Conservation (phyloP, 2,888 invertebrate species). For the Lepidochrysops patricia region DNA sequence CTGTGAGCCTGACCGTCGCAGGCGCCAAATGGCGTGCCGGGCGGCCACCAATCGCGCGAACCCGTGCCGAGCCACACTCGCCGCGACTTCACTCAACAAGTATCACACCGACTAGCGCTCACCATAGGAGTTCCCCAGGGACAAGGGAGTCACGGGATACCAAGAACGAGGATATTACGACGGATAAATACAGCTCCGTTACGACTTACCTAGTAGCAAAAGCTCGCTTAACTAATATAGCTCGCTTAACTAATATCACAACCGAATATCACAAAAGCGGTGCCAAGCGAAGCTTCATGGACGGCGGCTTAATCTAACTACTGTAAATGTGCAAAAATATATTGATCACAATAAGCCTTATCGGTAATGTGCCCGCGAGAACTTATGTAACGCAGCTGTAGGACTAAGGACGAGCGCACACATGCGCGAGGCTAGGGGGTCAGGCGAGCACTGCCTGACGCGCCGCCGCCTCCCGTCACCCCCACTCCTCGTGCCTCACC, state of each 20-base stretch:
- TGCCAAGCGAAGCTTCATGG: slow-evolving; percentile 72
- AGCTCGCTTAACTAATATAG: slow-evolving; percentile 66
- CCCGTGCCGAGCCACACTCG: slow-evolving; percentile 79
- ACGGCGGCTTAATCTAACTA: slow-evolving; percentile 69
- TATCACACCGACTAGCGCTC: slow-evolving; percentile 40
- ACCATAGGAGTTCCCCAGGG: slow-evolving; percentile 31
- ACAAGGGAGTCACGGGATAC: not conserved
- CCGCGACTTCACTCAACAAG: slow-evolving; percentile 59
- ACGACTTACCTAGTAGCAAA: slow-evolving; percentile 50
- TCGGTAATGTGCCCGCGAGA: slow-evolving; percentile 52
- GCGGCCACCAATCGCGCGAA: slow-evolving; percentile 82
- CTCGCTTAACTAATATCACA: slow-evolving; percentile 68
- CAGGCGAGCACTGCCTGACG: slow-evolving; percentile 62
- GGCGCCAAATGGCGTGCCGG: slow-evolving; percentile 81
- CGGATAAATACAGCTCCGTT: slow-evolving; percentile 31
- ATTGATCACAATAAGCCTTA: slow-evolving; percentile 72
- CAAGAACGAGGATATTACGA: slow-evolving; percentile 27
- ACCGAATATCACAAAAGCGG: slow-evolving; percentile 72
- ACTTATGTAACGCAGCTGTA: slow-evolving; percentile 67
- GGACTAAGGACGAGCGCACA: slow-evolving; percentile 38
- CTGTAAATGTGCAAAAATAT: slow-evolving; percentile 63
- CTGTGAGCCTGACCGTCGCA: slow-evolving; percentile 74
- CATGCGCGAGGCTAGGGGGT: slow-evolving; percentile 46
- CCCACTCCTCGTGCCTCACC: slow-evolving; percentile 24
- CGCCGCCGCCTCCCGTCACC: slow-evolving; percentile 23